phyloP scores from a whole-genome alignment of 1,140 invertebrate species.

The Adoxophyes honmai region DNA sequence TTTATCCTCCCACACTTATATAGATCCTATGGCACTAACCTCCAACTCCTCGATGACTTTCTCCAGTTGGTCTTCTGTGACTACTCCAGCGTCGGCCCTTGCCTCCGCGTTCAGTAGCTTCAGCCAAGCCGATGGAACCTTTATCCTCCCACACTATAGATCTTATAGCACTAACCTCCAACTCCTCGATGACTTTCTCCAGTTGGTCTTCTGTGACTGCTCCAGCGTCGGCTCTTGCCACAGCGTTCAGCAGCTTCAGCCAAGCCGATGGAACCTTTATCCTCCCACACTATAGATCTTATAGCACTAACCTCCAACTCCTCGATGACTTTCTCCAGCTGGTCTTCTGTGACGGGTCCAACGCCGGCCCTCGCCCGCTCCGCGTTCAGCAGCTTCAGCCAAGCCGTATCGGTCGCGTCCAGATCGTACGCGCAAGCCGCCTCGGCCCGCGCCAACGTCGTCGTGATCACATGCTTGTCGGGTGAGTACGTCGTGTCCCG shows the following conservation, averaged over 20 bases:
- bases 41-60: no score
- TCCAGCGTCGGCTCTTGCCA: conserved; percentile 85
- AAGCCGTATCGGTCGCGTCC: conserved; percentile 94
- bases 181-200: conserved; percentile 94
- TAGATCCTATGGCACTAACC: no score
- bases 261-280: no score
- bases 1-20: no score
- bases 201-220: conserved; percentile 91
- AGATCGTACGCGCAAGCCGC: conserved; percentile 96
- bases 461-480: conserved; percentile 91
- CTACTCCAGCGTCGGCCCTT: not conserved
- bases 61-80: not conserved
- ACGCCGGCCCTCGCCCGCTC: conserved; percentile 89
- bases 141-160: no score
- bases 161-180: conserved; percentile 87
- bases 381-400: conserved; percentile 92
- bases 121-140: no score
- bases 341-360: conserved; percentile 87
- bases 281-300: no score
- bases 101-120: no score
- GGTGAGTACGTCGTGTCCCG: conserved; percentile 91
- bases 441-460: conserved; percentile 90
- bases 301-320: conserved; percentile 87
- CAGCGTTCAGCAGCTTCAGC: conserved; percentile 92
- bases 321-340: conserved; percentile 94